phyloP scores from a whole-genome alignment of 1,140 invertebrate species.

The Drosophila neocordata region DNA sequence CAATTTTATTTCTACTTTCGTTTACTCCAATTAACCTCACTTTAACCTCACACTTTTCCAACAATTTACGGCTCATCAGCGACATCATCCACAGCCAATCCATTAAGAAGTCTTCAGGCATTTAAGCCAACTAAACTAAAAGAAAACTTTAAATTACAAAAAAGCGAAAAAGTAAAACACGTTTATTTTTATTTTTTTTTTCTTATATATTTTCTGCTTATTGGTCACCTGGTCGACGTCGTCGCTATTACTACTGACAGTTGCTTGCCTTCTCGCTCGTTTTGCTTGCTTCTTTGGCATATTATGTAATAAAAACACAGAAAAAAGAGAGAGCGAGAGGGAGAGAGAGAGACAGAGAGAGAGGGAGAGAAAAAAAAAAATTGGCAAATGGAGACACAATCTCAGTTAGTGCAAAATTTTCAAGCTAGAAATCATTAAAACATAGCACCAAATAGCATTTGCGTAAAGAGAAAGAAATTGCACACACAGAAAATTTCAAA shows the following conservation, averaged over 20 bases:
- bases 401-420: not conserved
- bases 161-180: slow-evolving; percentile 57
- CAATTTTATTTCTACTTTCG: slow-evolving; percentile 18
- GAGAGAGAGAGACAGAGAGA: slow-evolving; percentile 9
- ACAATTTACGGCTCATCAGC: slow-evolving; percentile 49
- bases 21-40: slow-evolving; percentile 45
- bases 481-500: slow-evolving; percentile 38
- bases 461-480: slow-evolving; percentile 75
- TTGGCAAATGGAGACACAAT: slow-evolving; percentile 31
- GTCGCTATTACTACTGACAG: not conserved
- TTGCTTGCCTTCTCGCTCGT: not conserved
- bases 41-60: slow-evolving; percentile 38
- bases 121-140: slow-evolving; percentile 11
- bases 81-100: slow-evolving; percentile 40
- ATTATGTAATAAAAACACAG: slow-evolving; percentile 66
- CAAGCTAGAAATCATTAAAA: slow-evolving; percentile 73
- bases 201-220: slow-evolving; percentile 63
- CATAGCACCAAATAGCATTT: slow-evolving; percentile 67
- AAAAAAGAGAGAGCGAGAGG: not conserved
- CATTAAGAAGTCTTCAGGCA: slow-evolving; percentile 63
- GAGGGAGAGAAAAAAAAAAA: slow-evolving; percentile 13
- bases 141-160: slow-evolving; percentile 10
- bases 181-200: slow-evolving; percentile 38
- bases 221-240: slow-evolving; percentile 61
- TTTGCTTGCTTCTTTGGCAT: slow-evolving; percentile 64